phyloP scores from a whole-genome alignment of 2,888 invertebrate genomes.

The Branchinecta sandiegonensis region DNA sequence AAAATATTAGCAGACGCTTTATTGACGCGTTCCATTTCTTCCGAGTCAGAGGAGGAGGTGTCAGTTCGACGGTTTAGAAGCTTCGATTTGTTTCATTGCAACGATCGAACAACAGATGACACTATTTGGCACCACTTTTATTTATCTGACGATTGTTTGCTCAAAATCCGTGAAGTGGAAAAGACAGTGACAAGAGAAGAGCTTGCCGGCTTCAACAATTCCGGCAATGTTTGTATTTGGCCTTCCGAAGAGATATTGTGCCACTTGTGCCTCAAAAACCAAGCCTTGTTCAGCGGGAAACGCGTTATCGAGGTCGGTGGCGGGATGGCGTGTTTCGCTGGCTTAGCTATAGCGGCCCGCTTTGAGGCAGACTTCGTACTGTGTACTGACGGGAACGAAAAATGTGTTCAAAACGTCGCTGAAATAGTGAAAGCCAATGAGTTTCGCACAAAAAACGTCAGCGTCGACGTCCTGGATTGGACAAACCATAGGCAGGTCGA shows the following conservation, averaged over 20 bases:
- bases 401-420: conserved; percentile 23
- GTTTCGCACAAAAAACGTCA: background rate
- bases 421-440: background rate
- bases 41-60: conserved; percentile 7
- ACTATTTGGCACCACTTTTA: background rate
- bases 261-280: conserved; percentile 49
- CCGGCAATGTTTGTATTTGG: conserved; percentile 63
- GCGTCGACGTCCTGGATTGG: background rate
- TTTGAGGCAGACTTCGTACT: conserved; percentile 53
- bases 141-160: background rate
- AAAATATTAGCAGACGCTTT: conserved; percentile 11
- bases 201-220: conserved; percentile 65
- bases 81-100: conserved; percentile 1
- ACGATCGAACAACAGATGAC: background rate
- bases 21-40: conserved; percentile 3
- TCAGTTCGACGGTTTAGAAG: conserved; percentile 5
- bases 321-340: conserved; percentile 69
- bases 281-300: conserved; percentile 48
- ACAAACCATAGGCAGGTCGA: background rate
- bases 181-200: conserved; percentile 46
- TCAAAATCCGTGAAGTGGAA: conserved; percentile 11
- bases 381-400: conserved; percentile 49
- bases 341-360: conserved; percentile 53
- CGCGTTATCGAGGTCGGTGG: conserved; percentile 62
- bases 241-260: conserved; percentile 61